Evolutionary conservation across 2,113 vertebrate genomes (phyloP).

Genomic region (Rhabdornis inornatus): DNA sequence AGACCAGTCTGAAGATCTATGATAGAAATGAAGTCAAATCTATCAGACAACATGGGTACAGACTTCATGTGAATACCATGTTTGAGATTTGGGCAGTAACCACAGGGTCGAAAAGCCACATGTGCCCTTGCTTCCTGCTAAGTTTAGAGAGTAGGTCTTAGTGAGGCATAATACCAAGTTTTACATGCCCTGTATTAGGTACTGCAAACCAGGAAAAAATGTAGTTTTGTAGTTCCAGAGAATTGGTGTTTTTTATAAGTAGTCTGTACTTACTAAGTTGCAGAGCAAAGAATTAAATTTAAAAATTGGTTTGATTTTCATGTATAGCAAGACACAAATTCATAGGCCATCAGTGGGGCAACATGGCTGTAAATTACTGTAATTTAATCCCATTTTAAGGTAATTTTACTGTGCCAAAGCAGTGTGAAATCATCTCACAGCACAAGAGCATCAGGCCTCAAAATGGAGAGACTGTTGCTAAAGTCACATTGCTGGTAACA

Average conservation of each 20-base stretch:
- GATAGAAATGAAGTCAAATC: neutral
- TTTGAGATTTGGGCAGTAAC: neutral
- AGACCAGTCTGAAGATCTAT: neutral
- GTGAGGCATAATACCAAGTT: neutral
- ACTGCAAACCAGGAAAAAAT: neutral
- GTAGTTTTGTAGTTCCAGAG: neutral
- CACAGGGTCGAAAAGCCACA: neutral
- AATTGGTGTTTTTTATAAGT: neutral
- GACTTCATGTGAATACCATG: neutral
- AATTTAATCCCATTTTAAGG: neutral
- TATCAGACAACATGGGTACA: neutral
- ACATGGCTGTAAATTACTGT: neutral
- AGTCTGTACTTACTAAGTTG: neutral
- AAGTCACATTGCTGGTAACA: neutral
- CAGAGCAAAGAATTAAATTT: neutral
- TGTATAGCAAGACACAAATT: neutral
- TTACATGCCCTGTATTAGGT: neutral
- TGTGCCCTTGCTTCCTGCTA: neutral
- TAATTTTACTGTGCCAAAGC: neutral
- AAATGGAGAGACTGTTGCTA: neutral
- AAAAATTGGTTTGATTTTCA: neutral
- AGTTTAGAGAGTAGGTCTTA: neutral
- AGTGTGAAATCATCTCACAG: neutral
- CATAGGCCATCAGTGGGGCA: neutral
- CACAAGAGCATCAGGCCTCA: neutral